Evolutionary conservation across 2,113 vertebrate genomes (phyloP), one percentile per base, ranked within the genome.

Genomic region (Spea bombifrons): DNA sequence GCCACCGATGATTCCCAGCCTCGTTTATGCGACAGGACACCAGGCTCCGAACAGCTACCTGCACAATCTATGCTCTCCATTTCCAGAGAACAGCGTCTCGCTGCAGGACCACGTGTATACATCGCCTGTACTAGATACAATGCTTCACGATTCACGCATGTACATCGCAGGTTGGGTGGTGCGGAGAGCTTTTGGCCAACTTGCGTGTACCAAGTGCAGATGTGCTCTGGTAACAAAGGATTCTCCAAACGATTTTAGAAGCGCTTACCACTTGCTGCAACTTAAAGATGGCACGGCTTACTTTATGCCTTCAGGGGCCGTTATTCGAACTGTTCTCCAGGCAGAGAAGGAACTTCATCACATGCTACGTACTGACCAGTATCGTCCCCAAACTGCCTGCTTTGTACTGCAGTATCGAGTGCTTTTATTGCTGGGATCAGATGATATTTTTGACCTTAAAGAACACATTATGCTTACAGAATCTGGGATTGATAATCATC

Each of bases 111-210:
- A 74, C 61, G 8, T 68, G 44, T 74, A 73, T 43, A 57, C 52
- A 45, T 80, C 78, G 5, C 5, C 12, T 12, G 7, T 68, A 5
- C 57, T 80, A 16, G 16, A 66, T 3, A 12, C 17, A 15, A 57
- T 46, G 5, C 43, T 66, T 59, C 16, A 74, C 8, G 68, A 80
- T 61, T 50, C 78, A 16, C 44, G 50, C 46, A 68, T 66, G 71
- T 80, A 74, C 30, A 74, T 80, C 49, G 52, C 78, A 49, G 78
- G 78, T 17, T 80, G 78, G 71, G 71, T 80, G 59, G 78, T 80
- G 17, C 66, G 71, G 53, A 50, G 68, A 68, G 71, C 71, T 43
- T 80, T 80, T 15, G 67, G 8, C 13, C 71, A 80, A 16, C 71
- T 80, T 3, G 48, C 71, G 45, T 80, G 78, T 73, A 68, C 73